Conservation (phyloP, 2,888 invertebrate species). For the Oscheius sp. region DNA sequence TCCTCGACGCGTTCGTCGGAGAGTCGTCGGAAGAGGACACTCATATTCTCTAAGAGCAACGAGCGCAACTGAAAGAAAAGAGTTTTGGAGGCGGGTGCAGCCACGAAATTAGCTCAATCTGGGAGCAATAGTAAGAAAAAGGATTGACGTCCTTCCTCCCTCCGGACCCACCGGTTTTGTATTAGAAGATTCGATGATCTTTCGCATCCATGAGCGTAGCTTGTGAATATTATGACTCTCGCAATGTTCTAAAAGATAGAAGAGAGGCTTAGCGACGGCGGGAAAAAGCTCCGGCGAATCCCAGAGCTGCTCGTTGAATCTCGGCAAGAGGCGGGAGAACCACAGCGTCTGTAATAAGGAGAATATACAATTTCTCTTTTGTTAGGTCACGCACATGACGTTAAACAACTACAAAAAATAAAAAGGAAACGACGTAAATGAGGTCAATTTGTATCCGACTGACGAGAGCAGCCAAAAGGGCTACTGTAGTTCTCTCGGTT, state of each 20-base stretch:
- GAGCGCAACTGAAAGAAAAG: conserved; percentile 60
- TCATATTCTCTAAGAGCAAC: conserved; percentile 67
- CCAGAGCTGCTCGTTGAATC: conserved; percentile 67
- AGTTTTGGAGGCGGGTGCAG: neutral
- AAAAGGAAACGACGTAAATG: neutral
- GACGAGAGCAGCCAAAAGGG: too few species aligned
- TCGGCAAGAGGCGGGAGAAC: conserved; percentile 68
- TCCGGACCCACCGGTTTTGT: conserved; percentile 43
- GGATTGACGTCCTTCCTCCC: neutral
- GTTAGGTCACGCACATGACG: neutral
- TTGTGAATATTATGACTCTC: conserved; percentile 71
- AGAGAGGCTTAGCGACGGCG: conserved; percentile 65
- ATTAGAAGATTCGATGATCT: conserved; percentile 60
- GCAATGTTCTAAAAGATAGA: conserved; percentile 67
- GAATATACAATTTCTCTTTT: too few species aligned
- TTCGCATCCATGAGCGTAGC: conserved; percentile 67
- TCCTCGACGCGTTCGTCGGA: conserved; percentile 70
- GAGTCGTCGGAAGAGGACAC: conserved; percentile 66
- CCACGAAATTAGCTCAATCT: conserved; percentile 20
- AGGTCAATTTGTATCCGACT: neutral
- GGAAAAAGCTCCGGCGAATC: conserved; percentile 61
- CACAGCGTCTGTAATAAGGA: conserved; percentile 60
- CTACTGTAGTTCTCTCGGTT: too few species aligned
- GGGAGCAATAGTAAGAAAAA: neutral
- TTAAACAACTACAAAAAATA: neutral